A percentile compares a stretch with the other conserved stretches of the same genome.
Conservation (phyloP, 2,113 vertebrate species). For the Phalacrocorax brasilianus region DNA sequence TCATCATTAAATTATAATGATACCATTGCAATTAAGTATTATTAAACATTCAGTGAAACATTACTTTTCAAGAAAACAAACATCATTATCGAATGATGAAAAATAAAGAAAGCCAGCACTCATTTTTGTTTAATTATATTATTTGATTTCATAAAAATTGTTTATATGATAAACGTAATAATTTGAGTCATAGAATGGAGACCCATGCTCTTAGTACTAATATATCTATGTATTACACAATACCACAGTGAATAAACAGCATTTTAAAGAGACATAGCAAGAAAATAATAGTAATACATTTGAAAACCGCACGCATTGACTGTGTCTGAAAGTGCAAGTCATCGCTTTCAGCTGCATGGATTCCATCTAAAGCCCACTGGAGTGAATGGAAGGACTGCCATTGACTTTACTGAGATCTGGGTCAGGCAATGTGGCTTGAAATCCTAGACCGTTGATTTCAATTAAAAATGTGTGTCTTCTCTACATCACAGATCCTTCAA, state of each 20-base stretch:
- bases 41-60: neutral
- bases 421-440: neutral
- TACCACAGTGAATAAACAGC: neutral
- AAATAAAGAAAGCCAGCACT: neutral
- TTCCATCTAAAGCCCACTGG: neutral
- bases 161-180: neutral
- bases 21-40: neutral
- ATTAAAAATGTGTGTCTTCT: neutral
- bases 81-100: neutral
- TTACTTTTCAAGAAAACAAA: neutral
- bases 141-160: neutral
- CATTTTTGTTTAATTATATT: neutral
- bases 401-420: neutral
- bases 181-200: neutral
- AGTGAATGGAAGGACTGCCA: neutral
- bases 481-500: neutral
- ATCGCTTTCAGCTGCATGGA: neutral
- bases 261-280: neutral
- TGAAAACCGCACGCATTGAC: neutral
- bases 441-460: slow-evolving; percentile 4
- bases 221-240: neutral
- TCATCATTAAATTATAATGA: neutral
- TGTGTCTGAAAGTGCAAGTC: neutral
- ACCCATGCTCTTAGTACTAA: neutral
- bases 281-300: neutral